Base-by-base conservation (phyloP, 2,888 invertebrate genomes). In the Pemphredon lugubris region DNA sequence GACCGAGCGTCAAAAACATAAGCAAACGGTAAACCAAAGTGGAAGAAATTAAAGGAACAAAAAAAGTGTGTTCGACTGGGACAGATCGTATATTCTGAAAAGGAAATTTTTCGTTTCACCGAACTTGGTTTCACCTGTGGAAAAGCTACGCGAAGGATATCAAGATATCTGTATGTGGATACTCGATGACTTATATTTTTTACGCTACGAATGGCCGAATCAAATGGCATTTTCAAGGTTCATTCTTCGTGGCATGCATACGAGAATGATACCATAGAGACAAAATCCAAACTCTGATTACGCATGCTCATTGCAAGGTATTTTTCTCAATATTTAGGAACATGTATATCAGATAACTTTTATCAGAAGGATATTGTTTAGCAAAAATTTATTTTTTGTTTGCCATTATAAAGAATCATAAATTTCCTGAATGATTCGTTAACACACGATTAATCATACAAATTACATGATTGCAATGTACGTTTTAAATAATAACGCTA, bases 401-500 rank as follows among this genome's bases (percentile, higher is more conserved):
- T 60, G 59, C 57, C 72, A 73, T 71, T 80, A 81, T 82, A 84
- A 83, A 79, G 65, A 75, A 45, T 69, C 69, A 55, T 74, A 65
- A n/a, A 77, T 73, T 69, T 77, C 61, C 75, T 74, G 64, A 73
- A 71, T 34, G n/a, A 37, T 70, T 48, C 75, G 71, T 78, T 66
- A 72, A 75, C 71, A 79, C 77, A 82, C 74, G 81, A 37, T 66
- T 76, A 81, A 82, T 86, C 82, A 79, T 83, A 86, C 84, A 82
- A 61, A 78, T 85, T 87, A 86, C 86, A 85, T 84, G 87, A 86
- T 86, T 87, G 85, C 83, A 85, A 82, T 85, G 83, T 85, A 86
- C 67, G 69, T 80, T 81, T 76, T 78, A 77, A 79, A 87, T 85
- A 87, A 83, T 86, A 83, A 82, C 85, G 81, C 80, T 85, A 85